Evolutionary conservation across 2,113 vertebrate species (phyloP).

Genomic region (Phrynosoma platyrhinos): DNA sequence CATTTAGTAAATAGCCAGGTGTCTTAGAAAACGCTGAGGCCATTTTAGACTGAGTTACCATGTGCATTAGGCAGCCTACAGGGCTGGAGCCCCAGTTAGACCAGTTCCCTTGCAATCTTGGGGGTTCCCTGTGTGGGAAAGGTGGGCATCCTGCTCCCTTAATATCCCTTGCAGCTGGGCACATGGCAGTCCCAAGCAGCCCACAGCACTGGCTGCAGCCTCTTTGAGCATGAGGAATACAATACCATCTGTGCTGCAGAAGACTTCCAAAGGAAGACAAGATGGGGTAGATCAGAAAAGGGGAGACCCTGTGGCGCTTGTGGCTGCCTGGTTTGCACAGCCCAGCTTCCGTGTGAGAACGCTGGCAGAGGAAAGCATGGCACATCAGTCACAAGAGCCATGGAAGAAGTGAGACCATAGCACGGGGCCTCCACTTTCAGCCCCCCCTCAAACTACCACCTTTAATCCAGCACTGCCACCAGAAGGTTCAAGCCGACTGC

Average conservation of each 20-base stretch:
- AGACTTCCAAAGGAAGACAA: conserved; percentile 2
- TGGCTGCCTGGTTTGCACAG: conserved; percentile 12
- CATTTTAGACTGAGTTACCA: not conserved
- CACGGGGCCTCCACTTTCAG: not conserved
- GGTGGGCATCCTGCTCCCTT: not conserved
- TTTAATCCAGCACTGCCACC: not conserved
- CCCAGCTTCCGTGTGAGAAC: conserved; percentile 1
- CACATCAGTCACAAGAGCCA: not conserved
- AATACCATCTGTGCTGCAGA: not conserved
- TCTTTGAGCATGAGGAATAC: not conserved
- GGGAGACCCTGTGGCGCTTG: not conserved
- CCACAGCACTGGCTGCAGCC: not conserved
- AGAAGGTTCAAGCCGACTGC: not conserved
- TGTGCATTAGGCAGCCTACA: not conserved
- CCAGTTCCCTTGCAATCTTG: not conserved
- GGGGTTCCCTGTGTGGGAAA: not conserved
- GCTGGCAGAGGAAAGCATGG: not conserved
- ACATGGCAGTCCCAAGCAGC: not conserved
- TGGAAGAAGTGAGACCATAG: not conserved
- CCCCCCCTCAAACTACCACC: not conserved
- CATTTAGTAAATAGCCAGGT: not conserved
- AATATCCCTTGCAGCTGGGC: not conserved
- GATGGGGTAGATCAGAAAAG: not conserved
- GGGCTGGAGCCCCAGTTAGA: not conserved
- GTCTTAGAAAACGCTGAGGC: not conserved